Evolutionary conservation across 2,888 invertebrate genomes (phyloP).

Genomic region (Heteromurus nitidus): DNA sequence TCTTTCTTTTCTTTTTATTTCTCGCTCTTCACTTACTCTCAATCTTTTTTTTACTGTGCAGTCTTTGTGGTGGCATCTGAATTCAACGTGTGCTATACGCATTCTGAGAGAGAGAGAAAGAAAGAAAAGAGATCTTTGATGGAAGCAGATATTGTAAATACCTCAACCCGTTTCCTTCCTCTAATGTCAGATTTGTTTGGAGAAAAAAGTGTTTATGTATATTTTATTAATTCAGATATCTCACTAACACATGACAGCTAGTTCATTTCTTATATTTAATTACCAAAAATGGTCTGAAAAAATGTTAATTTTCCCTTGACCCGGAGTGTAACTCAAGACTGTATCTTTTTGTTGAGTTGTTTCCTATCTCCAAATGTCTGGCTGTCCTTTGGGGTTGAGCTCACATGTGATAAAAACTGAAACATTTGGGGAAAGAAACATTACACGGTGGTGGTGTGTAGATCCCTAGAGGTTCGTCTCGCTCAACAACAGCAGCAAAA

Average conservation of each 20-base stretch:
- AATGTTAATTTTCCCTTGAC: slow-evolving; percentile 64
- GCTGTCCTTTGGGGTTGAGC: slow-evolving; percentile 66
- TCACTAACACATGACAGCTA: slow-evolving; percentile 39
- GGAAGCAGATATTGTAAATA: not conserved
- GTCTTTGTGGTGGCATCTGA: slow-evolving; percentile 7
- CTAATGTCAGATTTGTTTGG: slow-evolving; percentile 3
- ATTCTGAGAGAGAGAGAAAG: not conserved
- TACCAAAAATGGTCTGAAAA: slow-evolving; percentile 56
- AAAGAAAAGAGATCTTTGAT: not conserved
- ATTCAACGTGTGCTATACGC: not conserved
- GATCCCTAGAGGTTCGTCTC: slow-evolving; percentile 64
- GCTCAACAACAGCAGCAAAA: slow-evolving; percentile 62
- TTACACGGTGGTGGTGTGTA: slow-evolving; percentile 66
- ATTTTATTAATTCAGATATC: slow-evolving; percentile 64
- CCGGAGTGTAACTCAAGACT: slow-evolving; percentile 30
- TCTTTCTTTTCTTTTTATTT: slow-evolving; percentile 21
- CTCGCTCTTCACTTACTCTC: slow-evolving; percentile 4
- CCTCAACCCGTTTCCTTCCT: not conserved
- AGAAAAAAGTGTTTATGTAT: slow-evolving; percentile 48
- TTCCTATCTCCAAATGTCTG: slow-evolving; percentile 46
- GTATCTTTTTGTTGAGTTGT: slow-evolving; percentile 17
- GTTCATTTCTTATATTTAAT: slow-evolving; percentile 61
- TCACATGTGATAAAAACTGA: slow-evolving; percentile 67
- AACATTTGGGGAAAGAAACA: slow-evolving; percentile 67
- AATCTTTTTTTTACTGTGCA: not conserved